Evolutionary conservation across 2,888 invertebrate genomes (phyloP), one percentile per base, ranked within the genome.

Genomic region (Adelphocoris suturalis): DNA sequence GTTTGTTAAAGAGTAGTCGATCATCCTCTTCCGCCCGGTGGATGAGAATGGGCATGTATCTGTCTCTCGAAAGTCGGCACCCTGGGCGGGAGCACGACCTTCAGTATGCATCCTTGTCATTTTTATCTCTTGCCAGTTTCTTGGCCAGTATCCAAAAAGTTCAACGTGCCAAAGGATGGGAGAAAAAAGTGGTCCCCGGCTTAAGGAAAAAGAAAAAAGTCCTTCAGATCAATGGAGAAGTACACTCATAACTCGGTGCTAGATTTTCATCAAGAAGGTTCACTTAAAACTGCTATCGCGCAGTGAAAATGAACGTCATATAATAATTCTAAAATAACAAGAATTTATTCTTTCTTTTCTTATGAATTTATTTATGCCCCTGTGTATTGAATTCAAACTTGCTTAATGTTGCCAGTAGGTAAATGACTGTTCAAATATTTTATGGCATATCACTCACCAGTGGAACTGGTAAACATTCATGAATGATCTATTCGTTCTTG

Each of bases 21-120:
- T 52, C 68, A 68, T 68, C 68, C 12, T 68, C 5, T 37, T 57
- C 7, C n/a, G 57, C n/a, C n/a, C n/a, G 16, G 57, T n/a, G 14
- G 57, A n/a, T 57, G 57, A n/a, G 14, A n/a, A 57, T 13, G 14
- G 76, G 19, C 5, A 0, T 19, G 76, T 37, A 76, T 23, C 13
- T 27, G 27, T 76, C 76, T 78, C 14, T 52, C 55, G 27, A 14
- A 23, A 0, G 0, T 52, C 52, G 27, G 19, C n/a, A 52, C 82
- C 82, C 23, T 23, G 16, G 86, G 75, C 86, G 68, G 86, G 46
- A 23, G n/a, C 13, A 27, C 61, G 86, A 75, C 86, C 86, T 68
- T 86, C 86, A 47, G 75, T 47, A 48, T 16, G 75, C 86, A 37
- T 86, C 47, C 86, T 75, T 86, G 86, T 86, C 86, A 86, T 86